Evolutionary conservation across 1,140 invertebrate species (phyloP), one percentile per base, ranked within the genome.

Genomic region (Belonocnema kinseyi): DNA sequence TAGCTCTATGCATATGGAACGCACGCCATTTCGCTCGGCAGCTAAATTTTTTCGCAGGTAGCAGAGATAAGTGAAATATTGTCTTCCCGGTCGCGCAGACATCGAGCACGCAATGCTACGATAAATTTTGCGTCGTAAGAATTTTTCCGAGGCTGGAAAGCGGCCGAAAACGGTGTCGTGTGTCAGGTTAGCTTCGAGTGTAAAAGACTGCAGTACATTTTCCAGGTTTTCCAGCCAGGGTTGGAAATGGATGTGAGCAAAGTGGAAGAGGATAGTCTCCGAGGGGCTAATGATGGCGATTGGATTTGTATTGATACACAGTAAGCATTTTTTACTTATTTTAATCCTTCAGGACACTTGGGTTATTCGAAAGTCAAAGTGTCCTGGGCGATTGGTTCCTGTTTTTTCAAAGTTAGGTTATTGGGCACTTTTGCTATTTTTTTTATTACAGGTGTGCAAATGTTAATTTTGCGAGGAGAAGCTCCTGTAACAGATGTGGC

Each of bases 401-500:
- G 1, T 46, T 46, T 46, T 11, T 46, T 46, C 40, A 46, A 46
- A 46, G 40, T 46, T 46, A 46, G 40, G 40, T 10, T 46, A 46
- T 46, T 10, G 0, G 40, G 7, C 40, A 46, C 40, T 46, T 46
- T 46, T 46, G 7, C 40, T 46, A 46, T 46, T 14, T 26, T 14
- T 76, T 70, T 17, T 81, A 75, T 88, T 88, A 6, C 85, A 97
- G 96, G 88, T 98, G 98, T 93, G 96, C 94, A 72, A 99, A 99
- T 94, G 94, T 98, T 14, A 99, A 99, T 92, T 99, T 99, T 94
- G 96, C 97, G 17, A 93, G 97, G 82, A 92, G 98, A 86, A 94
- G 92, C 82, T 94, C 95, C 81, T 99, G 98, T 90, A 99, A 99
- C 92, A 94, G 97, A 80, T 99, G 98, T 93, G 95, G 96, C 77